A percentile compares a stretch with the other conserved stretches of the same genome.
phyloP scores from a whole-genome alignment of 37 sponge, comb jelly and placozoan genomes.

The Geodia barretti region DNA sequence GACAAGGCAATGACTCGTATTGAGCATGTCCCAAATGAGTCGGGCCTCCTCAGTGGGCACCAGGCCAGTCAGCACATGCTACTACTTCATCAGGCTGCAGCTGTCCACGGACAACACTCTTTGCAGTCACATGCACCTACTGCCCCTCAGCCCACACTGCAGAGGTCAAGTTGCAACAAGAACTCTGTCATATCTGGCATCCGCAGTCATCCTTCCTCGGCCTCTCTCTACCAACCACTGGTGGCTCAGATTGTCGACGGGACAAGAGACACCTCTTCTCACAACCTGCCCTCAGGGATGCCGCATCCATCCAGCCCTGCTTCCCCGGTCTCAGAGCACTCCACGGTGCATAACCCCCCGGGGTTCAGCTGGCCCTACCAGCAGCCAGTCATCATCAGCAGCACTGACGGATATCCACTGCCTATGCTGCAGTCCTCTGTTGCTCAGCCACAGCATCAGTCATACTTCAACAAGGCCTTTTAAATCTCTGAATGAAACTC shows the following conservation, averaged over 20 bases:
- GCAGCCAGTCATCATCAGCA: slow-evolving; percentile 29
- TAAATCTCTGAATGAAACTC: too few species aligned
- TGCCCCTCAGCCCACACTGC: neutral
- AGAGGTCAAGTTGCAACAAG: too few species aligned
- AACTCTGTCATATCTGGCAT: slow-evolving; percentile 35
- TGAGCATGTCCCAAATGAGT: slow-evolving; percentile 21
- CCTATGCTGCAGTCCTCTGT: slow-evolving; percentile 40
- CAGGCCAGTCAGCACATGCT: neutral
- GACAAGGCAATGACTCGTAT: slow-evolving; percentile 5
- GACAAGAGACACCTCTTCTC: slow-evolving; percentile 3
- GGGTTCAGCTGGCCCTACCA: slow-evolving; percentile 52
- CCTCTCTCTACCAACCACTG: neutral
- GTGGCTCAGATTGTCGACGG: neutral
- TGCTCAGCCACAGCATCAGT: slow-evolving; percentile 44
- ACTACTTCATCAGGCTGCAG: neutral
- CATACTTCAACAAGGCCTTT: slow-evolving; percentile 48
- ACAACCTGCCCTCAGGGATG: neutral
- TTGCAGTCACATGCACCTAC: neutral
- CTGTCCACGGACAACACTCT: neutral
- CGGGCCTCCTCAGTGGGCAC: neutral
- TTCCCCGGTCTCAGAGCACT: slow-evolving; percentile 22
- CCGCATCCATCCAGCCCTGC: slow-evolving; percentile 42
- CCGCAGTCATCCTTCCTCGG: neutral
- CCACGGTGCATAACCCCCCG: slow-evolving; percentile 12
- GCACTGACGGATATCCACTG: slow-evolving; percentile 20